Conservation (phyloP, 2,888 invertebrate genomes). For the Scaptomyza cyrtandrae region DNA sequence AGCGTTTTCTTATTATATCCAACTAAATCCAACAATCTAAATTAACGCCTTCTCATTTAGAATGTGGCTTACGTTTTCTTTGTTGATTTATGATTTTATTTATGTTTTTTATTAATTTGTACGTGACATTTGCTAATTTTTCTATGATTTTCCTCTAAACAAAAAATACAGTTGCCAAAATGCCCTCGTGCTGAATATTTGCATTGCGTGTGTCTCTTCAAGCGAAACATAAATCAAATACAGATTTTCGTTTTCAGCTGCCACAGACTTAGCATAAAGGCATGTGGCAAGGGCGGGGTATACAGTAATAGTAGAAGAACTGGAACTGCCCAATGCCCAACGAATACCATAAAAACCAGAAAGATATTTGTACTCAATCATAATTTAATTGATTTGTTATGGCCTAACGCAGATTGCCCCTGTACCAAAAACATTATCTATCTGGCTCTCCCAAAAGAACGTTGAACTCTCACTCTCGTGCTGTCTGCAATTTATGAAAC, state of each 20-base stretch:
- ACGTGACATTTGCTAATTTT: constrained; percentile 73
- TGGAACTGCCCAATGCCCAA: constrained; percentile 26
- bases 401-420: constrained; percentile 37
- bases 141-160: constrained; percentile 15
- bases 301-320: not conserved
- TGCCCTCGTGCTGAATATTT: constrained; percentile 42
- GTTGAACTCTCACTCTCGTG: constrained; percentile 33
- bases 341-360: not conserved
- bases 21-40: constrained; percentile 4
- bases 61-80: constrained; percentile 1
- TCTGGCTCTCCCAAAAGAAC: constrained; percentile 17
- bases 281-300: not conserved
- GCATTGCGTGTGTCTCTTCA: constrained; percentile 22
- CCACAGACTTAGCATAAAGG: constrained; percentile 1
- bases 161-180: constrained; percentile 17
- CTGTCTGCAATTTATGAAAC: constrained; percentile 21
- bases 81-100: constrained; percentile 52
- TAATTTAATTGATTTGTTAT: constrained; percentile 57
- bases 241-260: constrained; percentile 26
- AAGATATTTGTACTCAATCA: constrained; percentile 13
- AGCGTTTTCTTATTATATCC: not conserved
- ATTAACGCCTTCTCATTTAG: not conserved
- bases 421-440: not conserved
- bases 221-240: constrained; percentile 45
- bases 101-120: constrained; percentile 42